Base-by-base conservation (phyloP, 2,113 vertebrate species). In the Mionectes macconnelli region DNA sequence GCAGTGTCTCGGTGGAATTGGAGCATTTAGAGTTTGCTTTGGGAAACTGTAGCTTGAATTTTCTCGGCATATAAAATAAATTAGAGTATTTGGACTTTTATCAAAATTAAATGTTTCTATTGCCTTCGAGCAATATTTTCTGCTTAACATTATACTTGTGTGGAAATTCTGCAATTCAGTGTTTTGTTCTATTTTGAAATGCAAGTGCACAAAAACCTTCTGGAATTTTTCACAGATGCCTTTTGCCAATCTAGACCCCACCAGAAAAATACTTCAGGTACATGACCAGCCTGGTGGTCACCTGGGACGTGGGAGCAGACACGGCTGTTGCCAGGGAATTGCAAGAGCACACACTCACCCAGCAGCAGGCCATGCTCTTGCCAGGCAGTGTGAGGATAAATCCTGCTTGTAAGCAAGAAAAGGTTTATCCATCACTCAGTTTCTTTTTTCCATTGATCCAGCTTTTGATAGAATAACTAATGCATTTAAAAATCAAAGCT, bases 401-500 rank as follows among this genome's bases (percentile, higher is more conserved):
- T 68, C 52, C 53, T 8, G 1, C 12, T 53, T 24, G 52, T 60
- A 23, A 78, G 73, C 76, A 78, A 56, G 78, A 39, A 49, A 67
- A 66, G 44, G 5, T 39, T 81, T 87, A 78, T 27, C 59, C 30
- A 50, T 80, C 2, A 0, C 39, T 80, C 33, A 11, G 30, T 57
- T 79, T 50, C 39, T 50, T 83, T 69, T 90, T 66, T 30, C 47
- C 56, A 86, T 93, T 60, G 95, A 96, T 88, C 57, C 31, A 33
- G 33, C 44, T 67, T 90, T 70, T 77, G 59, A 85, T 64, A 77
- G 55, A 78, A 84, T 60, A 92, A 74, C 53, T 87, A 75, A 73
- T 67, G 64, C 63, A n/a, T 80, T 93, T 89, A 91, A 89, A 94
- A 94, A 95, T 94, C 95, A 89, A 97, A 95, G 91, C 40, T 42